Base-by-base conservation (phyloP, 1,140 invertebrate genomes). In the Zaprionus inermis region DNA sequence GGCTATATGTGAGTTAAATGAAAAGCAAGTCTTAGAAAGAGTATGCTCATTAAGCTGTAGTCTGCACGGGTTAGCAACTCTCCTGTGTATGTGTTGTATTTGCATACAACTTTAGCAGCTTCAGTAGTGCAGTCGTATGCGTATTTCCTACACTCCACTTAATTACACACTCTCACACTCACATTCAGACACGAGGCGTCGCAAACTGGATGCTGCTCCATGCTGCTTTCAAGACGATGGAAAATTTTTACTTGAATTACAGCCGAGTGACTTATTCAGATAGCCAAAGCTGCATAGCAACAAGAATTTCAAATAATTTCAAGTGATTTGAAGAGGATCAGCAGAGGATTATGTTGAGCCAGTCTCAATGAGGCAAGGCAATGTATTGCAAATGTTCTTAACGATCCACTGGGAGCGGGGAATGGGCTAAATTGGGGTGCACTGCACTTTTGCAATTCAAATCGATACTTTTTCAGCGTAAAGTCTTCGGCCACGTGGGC, bases 71-170 rank as follows among this genome's bases (percentile, higher is more conserved):
- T 14, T n/a, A 44, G 38, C 38, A 16, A 10, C 38, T 16, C 44
- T 58, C 44, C 20, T 49, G 44, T 11, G 18, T 49, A 4, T 49
- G 3, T 20, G 16, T 18, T 49, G 18, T 49, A 49, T 51, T 72
- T 44, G 63, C 51, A 52, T 46, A 67, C 49, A 20, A 12, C 44
- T 46, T 9, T 10, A 20, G 44, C 44, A 20, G 44, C 44, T 22
- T 49, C 9, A 10, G 11, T 2, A 49, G 16, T 49, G 44, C 20
- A 12, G 22, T 18, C 11, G 44, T 49, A 49, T 49, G 44, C 44
- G 44, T 20, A 49, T 49, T 12, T 49, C 20, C 12, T 49, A 22
- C 44, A 49, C 44, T 49, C 44, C 18, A 49, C 16, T 49, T 18
- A 22, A 22, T 22, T 49, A 44, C 5, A 49, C 44, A 18, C 44